A percentile compares a stretch with the other conserved stretches of the same genome.
Conservation (phyloP, 2,113 vertebrate genomes). For the Raja brachyura region DNA sequence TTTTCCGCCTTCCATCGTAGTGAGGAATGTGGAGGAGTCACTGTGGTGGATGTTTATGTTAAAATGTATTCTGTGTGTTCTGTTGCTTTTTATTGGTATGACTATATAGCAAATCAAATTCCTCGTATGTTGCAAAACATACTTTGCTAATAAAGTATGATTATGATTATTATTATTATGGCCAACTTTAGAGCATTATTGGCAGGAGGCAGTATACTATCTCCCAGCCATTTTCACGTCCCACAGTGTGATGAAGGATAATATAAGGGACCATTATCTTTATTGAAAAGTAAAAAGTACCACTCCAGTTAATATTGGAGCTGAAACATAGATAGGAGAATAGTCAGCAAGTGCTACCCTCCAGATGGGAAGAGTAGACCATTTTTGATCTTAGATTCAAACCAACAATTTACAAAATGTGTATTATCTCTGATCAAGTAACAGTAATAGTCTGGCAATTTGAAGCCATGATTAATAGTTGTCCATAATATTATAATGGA, state of each 20-base stretch:
- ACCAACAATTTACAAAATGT: not conserved
- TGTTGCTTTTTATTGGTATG: too few relatives aligned
- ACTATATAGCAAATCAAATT: too few relatives aligned
- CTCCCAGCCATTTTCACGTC: not conserved
- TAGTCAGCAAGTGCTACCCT: slow-evolving; percentile 10
- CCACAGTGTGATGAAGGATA: not conserved
- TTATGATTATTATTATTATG: not conserved
- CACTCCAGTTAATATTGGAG: not conserved
- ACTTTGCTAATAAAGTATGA: too few relatives aligned
- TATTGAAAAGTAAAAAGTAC: not conserved
- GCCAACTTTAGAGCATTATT: not conserved
- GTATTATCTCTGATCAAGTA: not conserved
- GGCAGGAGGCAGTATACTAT: not conserved
- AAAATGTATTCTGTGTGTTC: too few relatives aligned
- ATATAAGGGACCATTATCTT: not conserved
- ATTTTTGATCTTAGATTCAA: not conserved
- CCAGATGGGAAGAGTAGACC: not conserved
- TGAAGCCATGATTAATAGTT: not conserved
- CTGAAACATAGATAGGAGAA: not conserved
- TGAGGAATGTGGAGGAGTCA: too few relatives aligned
- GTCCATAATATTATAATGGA: not conserved
- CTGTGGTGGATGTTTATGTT: too few relatives aligned
- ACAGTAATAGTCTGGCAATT: not conserved
- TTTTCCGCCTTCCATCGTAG: too few relatives aligned
- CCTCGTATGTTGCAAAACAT: too few relatives aligned